Conservation (phyloP, 92 coral and sea anemone species). For the Epizoanthus fatuus region DNA sequence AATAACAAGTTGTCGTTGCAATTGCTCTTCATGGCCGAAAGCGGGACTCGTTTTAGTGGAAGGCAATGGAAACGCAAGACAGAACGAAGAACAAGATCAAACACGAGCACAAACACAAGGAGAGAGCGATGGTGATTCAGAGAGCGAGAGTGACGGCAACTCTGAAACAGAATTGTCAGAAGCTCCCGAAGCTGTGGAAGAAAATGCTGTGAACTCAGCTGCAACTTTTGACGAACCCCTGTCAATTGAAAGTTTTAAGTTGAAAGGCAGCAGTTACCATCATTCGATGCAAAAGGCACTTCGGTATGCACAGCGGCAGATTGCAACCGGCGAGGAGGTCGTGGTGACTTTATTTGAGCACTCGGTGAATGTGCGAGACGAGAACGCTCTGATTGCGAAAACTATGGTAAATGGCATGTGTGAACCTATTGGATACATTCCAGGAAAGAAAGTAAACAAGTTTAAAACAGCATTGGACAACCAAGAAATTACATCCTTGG, state of each 20-base stretch:
- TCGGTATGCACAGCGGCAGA: not conserved
- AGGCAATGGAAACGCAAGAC: not conserved
- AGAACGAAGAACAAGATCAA: too few relatives aligned
- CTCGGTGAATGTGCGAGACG: not conserved
- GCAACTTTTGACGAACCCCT: too few relatives aligned
- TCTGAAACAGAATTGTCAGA: too few relatives aligned
- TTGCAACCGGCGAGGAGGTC: not conserved
- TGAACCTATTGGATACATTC: not conserved
- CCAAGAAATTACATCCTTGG: not conserved
- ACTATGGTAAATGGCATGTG: not conserved
- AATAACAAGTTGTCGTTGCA: not conserved
- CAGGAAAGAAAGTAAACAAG: not conserved
- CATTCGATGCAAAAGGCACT: too few relatives aligned
- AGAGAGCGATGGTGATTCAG: too few relatives aligned
- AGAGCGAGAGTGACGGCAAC: too few relatives aligned
- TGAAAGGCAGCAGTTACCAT: too few relatives aligned
- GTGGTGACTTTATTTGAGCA: not conserved
- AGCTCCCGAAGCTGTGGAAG: too few relatives aligned
- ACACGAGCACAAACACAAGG: too few relatives aligned
- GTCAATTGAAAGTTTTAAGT: too few relatives aligned
- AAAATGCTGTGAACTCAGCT: too few relatives aligned
- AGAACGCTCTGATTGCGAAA: not conserved
- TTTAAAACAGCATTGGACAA: not conserved
- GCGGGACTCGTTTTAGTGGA: not conserved
- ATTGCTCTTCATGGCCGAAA: conserved; percentile 13